Base-by-base conservation (phyloP, 53 echinoderm and acorn worm genomes). In the Stichopus horrens region DNA sequence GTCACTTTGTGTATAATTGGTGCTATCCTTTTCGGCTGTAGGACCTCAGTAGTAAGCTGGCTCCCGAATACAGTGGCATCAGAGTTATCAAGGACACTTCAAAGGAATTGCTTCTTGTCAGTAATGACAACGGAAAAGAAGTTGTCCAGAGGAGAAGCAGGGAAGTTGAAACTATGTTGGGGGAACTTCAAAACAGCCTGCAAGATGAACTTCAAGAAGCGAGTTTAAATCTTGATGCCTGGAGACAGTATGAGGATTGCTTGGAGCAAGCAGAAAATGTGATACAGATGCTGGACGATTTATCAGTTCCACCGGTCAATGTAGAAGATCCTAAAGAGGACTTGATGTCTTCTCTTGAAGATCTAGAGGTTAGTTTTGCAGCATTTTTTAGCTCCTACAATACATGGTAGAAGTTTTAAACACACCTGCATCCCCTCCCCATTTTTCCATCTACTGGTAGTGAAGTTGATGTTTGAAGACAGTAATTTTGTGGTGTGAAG, bases 221-320 rank as follows among this genome's bases (percentile, higher is more conserved):
- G 90, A 58, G 88, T 74, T 20, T 21, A 56, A 55, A 81, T 6
- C 83, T 91, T 52, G 76, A 85, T 22, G 78, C 75, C 67, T 97
- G 97, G 97, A 90, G 79, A 86, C 90, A 90, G 77, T 97, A 93
- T 87, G 90, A 91, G 11, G 93, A 94, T 73, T 88, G 89, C 19
- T 73, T 92, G 73, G 89, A 89, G 54, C 91, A 94, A 73, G 92
- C 91, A 77, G 76, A 79, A 7, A 95, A 97, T 86, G 87, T 88
- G 37, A 66, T 97, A n/a, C 63, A 76, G 18, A 82, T 86, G 73
- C 88, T 90, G 0, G 95, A 93, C 60, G 73, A 92, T 77, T 57
- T 65, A 22, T 63, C 95, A 23, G 95, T 95, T 16, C 11, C 76
- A 21, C 78, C 91, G 0, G 88, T 93, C 58, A 90, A 91, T 53